phyloP scores from a whole-genome alignment of 53 echinoderm and acorn worm species.

The Henricia sp. region DNA sequence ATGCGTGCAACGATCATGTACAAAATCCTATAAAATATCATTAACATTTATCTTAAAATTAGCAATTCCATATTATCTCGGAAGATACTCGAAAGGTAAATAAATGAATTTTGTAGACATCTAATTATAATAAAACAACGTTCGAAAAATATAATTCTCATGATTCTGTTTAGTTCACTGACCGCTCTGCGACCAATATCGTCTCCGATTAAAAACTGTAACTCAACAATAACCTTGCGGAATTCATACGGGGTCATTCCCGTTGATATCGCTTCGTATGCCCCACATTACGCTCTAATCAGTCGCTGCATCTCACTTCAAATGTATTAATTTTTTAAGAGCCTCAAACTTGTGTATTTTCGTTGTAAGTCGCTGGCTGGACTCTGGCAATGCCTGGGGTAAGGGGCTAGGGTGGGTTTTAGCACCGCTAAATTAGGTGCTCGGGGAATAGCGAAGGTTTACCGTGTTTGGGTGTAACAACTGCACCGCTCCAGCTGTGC shows the following conservation, averaged over 20 bases:
- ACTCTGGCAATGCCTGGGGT: slow-evolving; percentile 28
- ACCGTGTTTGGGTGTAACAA: slow-evolving; percentile 31
- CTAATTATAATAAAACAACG: no score
- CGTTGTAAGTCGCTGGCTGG: slow-evolving; percentile 40
- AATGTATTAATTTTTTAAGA: slow-evolving; percentile 59
- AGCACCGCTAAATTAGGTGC: slow-evolving; percentile 52
- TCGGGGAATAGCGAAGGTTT: slow-evolving; percentile 31
- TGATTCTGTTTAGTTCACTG: slow-evolving; percentile 39
- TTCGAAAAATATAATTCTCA: no score
- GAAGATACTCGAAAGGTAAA: no score
- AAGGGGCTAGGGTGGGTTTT: slow-evolving; percentile 12
- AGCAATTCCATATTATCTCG: no score
- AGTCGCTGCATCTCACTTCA: slow-evolving; percentile 39
- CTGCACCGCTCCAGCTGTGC: slow-evolving; percentile 43
- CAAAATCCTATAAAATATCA: no score
- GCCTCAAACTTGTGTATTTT: slow-evolving; percentile 59
- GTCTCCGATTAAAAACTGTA: slow-evolving; percentile 50
- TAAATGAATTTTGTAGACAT: no score
- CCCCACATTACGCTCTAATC: slow-evolving; percentile 41
- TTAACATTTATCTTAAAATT: no score
- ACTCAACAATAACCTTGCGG: slow-evolving; percentile 18
- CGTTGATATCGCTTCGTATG: slow-evolving; percentile 40
- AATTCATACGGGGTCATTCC: slow-evolving; percentile 36
- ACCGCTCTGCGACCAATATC: no score
- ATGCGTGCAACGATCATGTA: no score